Evolutionary conservation across 2,113 vertebrate genomes (phyloP), one percentile per base, ranked within the genome.

Genomic region (Melanerpes aurifrons): DNA sequence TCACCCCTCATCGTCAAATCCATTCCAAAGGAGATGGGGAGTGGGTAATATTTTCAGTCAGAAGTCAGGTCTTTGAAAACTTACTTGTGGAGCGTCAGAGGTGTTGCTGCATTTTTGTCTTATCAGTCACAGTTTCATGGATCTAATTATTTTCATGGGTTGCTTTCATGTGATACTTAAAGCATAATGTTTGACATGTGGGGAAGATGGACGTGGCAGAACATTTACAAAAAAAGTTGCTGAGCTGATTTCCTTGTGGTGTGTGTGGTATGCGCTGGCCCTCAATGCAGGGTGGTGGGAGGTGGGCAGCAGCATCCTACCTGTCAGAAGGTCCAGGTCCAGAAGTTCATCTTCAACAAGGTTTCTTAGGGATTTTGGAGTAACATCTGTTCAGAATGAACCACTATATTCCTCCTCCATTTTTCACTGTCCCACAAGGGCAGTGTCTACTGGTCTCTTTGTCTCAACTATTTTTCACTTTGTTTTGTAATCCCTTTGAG

Each of bases 11-110:
- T 94, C 96, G 95, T 96, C 93, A 96, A 97, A 97, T 96, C 94
- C 82, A 87, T 92, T 97, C 90, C 89, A 96, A 97, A 97, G 57
- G 92, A 93, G 95, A 89, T 80, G 96, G 83, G 95, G 94, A 96
- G 71, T 40, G 87, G 73, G 80, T 95, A 93, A 96, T 96, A 92
- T 47, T 94, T 97, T 96, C 96, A 96, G 96, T 95, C 92, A 98
- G 81, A 67, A 82, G 94, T 94, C 95, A 97, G 59, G 37, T 15
- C 93, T 97, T 96, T 94, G 94, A 96, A 95, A 95, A 93, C 74
- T 95, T 94, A 89, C 92, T 92, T 97, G 83, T 91, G 92, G 92
- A 86, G 80, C 90, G 84, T 90, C 85, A 89, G 88, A 86, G 8
- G 93, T 93, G 69, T 89, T 19, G 48, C 53, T 91, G 59, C 83